Percentiles rank a stretch among this genome's conserved stretches.
Conservation (phyloP, 2,888 invertebrate genomes). For the Volucella inanis region DNA sequence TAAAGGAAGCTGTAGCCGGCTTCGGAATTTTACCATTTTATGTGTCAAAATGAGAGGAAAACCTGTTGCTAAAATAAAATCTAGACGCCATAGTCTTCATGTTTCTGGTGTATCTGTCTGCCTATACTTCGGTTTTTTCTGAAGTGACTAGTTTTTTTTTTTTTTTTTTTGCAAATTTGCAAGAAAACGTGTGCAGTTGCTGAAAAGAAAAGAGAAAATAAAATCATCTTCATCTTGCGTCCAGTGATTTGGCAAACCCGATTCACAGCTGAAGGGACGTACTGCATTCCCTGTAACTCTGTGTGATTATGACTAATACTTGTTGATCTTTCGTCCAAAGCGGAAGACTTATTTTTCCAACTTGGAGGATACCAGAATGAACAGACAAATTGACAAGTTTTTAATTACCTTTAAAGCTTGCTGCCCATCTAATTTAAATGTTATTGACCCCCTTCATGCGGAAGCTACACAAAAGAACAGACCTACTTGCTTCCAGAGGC, state of each 20-base stretch:
- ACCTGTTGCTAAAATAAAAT: conserved; percentile 57
- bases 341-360: conserved; percentile 24
- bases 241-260: background rate
- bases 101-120: background rate
- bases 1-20: conserved; percentile 47
- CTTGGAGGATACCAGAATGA: conserved; percentile 5
- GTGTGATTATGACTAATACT: conserved; percentile 27
- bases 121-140: background rate
- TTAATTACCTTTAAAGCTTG: conserved; percentile 55
- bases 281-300: background rate
- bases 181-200: conserved; percentile 35
- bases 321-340: background rate
- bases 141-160: background rate
- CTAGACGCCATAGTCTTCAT: conserved; percentile 10
- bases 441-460: conserved; percentile 60
- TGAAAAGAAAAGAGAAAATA: background rate
- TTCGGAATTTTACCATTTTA: conserved; percentile 3
- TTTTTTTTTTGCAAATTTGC: conserved; percentile 6
- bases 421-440: conserved; percentile 61
- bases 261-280: conserved; percentile 8
- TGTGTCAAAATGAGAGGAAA: conserved; percentile 51
- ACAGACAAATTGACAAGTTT: background rate
- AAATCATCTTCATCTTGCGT: conserved; percentile 19
- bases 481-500: conserved; percentile 4
- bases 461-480: conserved; percentile 42